A percentile compares a stretch with the other conserved stretches of the same genome.
phyloP scores from a whole-genome alignment of 2,113 vertebrate genomes.

The Caranx melampygus region DNA sequence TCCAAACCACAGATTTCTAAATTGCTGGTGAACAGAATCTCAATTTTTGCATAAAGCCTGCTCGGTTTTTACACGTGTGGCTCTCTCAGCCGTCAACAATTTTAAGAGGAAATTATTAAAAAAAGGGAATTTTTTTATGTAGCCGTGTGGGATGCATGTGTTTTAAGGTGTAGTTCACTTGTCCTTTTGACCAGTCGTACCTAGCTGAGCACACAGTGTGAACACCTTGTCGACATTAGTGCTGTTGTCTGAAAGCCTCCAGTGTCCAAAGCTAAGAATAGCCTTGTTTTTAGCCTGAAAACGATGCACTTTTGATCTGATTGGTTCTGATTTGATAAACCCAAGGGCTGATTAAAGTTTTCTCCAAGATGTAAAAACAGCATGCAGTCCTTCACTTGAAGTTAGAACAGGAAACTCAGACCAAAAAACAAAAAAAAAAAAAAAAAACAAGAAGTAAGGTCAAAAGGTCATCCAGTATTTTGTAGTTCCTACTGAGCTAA shows the following conservation, averaged over 20 bases:
- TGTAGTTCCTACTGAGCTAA: not conserved
- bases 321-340: conserved; percentile 29
- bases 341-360: conserved; percentile 27
- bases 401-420: conserved; percentile 13
- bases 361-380: conserved; percentile 11
- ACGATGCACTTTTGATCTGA: conserved; percentile 1
- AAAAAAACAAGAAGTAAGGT: not conserved
- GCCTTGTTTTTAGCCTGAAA: conserved; percentile 14
- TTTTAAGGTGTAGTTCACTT: conserved; percentile 3
- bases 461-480: not conserved
- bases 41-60: not conserved
- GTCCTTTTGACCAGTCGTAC: not conserved
- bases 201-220: conserved; percentile 24
- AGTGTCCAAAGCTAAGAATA: conserved; percentile 2
- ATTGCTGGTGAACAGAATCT: conserved; percentile 2
- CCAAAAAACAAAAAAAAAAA: conserved; percentile 20
- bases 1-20: conserved; percentile 1
- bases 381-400: conserved; percentile 5
- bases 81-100: not conserved
- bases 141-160: conserved; percentile 11
- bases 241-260: not conserved
- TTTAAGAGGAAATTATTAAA: not conserved
- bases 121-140: conserved; percentile 11
- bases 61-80: conserved; percentile 1
- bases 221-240: conserved; percentile 12